Evolutionary conservation across 1,140 invertebrate genomes (phyloP).

Genomic region (Potamilus streckersoni): DNA sequence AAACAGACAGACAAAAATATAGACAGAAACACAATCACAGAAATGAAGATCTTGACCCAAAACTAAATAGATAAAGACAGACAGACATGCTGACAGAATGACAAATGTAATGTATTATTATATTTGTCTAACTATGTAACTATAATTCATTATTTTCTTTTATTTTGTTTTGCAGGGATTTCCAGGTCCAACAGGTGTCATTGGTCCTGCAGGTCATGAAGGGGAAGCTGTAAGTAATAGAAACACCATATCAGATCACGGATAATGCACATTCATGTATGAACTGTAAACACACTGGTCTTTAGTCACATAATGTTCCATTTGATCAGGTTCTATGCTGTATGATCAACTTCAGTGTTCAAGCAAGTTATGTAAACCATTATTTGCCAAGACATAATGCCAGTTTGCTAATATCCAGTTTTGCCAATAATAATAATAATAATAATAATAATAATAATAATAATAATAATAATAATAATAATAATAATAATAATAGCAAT

Average conservation of each 20-base stretch:
- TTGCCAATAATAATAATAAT: not conserved
- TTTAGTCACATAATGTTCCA: no score
- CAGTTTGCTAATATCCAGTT: not conserved
- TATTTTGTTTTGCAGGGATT: slow-evolving; percentile 23
- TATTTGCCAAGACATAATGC: not conserved
- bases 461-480: no score
- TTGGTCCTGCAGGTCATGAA: slow-evolving; percentile 71
- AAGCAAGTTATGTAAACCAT: no score
- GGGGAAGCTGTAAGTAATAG: slow-evolving; percentile 12
- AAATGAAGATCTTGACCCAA: not conserved
- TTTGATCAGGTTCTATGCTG: no score
- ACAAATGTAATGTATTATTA: not conserved
- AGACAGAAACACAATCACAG: slow-evolving; percentile 1
- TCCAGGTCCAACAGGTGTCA: slow-evolving; percentile 72
- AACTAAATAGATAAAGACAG: no score
- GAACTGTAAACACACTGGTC: no score
- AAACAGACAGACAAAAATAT: not conserved
- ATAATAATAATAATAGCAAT: no score
- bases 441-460: not conserved
- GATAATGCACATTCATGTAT: not conserved
- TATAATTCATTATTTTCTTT: not conserved
- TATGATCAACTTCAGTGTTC: no score
- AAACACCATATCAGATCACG: not conserved
- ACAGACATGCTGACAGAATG: not conserved
- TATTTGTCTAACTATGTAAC: no score